Evolutionary conservation across 2,797 vertebrate species (phyloP), one percentile per base, ranked within the genome.

Genomic region (Propithecus perrieri): DNA sequence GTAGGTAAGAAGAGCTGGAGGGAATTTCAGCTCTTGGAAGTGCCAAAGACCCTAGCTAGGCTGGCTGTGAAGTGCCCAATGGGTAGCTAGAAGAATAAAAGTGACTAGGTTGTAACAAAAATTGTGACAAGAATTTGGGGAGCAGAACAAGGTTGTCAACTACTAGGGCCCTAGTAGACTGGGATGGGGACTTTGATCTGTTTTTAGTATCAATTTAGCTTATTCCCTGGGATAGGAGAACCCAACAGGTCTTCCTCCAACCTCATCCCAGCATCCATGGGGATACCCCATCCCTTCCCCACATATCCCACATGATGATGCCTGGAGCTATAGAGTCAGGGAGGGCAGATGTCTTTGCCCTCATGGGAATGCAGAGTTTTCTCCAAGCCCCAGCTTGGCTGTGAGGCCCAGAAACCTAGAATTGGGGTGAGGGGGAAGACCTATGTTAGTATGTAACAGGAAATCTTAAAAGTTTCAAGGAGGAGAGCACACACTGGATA

Each of bases 401-500:
- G 6, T 72, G 69, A 95, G 83, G 65, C 88, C 96, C 72, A n/a
- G 88, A 94, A 95, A 97, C 81, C 86, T 96, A 72, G 80, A 91
- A 87, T 71, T 76, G 61, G 53, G 38, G 20, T 81, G 35, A 92
- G 79, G 46, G 35, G 95, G 80, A 95, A 97, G 95, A 96, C 89
- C 87, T 92, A 91, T 92, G 38, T 97, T 94, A 89, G 35, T 93
- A 95, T 95, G 84, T 97, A 96, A 96, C 86, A 97, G 85, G 96
- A 94, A 92, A 71, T 96, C 95, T 89, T 95, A 89, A 80, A 91
- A 91, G 76, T 97, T 95, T 93, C 35, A 74, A 93, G 91, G 83
- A 93, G 95, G 78, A 95, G 93, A 96, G 89, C 91, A 96, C 94
- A 89, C 89, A 74, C 89, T 96, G 79, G 84, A 95, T 97, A 97